phyloP scores from a whole-genome alignment of 2,888 invertebrate species.

The Mycalesis mineus region DNA sequence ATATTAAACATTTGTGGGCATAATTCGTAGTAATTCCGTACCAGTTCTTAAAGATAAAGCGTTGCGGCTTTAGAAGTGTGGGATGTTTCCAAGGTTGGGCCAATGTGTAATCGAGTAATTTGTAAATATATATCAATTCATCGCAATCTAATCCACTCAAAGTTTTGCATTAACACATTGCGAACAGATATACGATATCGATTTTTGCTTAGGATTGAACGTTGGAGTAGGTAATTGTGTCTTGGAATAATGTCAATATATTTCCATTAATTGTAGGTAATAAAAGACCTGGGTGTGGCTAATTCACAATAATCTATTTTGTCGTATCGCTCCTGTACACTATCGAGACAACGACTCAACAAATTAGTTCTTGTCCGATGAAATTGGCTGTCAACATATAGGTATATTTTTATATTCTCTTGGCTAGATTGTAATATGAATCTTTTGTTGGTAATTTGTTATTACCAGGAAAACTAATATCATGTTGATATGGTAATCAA shows the following conservation, averaged over 20 bases:
- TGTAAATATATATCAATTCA: too few relatives aligned
- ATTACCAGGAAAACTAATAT: constrained; percentile 19
- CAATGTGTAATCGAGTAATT: too few relatives aligned
- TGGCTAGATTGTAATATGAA: too few relatives aligned
- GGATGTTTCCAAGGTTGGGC: constrained; percentile 10
- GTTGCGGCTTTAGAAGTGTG: constrained; percentile 18
- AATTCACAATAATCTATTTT: constrained; percentile 32
- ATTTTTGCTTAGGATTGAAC: constrained; percentile 1
- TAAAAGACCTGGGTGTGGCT: constrained; percentile 31
- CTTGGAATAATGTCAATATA: constrained; percentile 24
- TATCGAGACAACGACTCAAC: constrained; percentile 5
- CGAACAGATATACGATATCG: neutral
- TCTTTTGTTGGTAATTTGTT: too few relatives aligned
- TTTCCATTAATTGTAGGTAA: constrained; percentile 25
- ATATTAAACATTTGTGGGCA: constrained; percentile 30
- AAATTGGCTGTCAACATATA: constrained; percentile 15
- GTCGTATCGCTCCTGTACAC: neutral
- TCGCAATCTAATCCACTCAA: neutral
- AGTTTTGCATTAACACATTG: neutral
- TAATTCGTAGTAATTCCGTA: constrained; percentile 33
- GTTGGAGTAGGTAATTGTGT: constrained; percentile 23
- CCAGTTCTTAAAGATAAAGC: constrained; percentile 29
- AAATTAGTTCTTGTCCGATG: constrained; percentile 20
- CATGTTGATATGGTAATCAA: too few relatives aligned
- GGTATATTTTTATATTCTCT: neutral